phyloP scores from a whole-genome alignment of 2,113 vertebrate genomes.

The Ovibos moschatus region DNA sequence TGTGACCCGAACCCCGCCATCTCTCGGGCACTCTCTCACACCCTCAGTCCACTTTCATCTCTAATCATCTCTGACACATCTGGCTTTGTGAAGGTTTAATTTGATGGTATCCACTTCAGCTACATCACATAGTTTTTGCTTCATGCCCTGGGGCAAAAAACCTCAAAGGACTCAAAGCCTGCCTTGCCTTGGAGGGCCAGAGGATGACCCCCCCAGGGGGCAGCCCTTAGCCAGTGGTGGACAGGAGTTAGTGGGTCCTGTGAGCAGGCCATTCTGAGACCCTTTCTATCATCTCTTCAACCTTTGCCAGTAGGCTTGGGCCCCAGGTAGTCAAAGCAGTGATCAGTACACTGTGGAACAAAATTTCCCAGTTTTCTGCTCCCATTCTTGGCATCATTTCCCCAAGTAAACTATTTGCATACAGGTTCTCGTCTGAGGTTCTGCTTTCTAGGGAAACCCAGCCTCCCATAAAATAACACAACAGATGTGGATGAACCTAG shows the following conservation, averaged over 20 bases:
- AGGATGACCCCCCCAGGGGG: not conserved
- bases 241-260: not conserved
- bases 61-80: not conserved
- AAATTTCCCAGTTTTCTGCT: not conserved
- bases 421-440: not conserved
- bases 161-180: not conserved
- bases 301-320: not conserved
- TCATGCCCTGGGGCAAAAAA: not conserved
- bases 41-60: not conserved
- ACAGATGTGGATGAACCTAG: not conserved
- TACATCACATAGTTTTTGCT: not conserved
- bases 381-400: not conserved
- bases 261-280: not conserved
- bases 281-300: not conserved
- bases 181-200: not conserved
- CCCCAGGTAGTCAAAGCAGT: not conserved
- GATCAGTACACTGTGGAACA: not conserved
- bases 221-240: not conserved
- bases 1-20: not conserved
- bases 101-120: not conserved
- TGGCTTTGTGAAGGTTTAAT: not conserved
- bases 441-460: not conserved
- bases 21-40: not conserved
- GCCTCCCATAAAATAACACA: not conserved
- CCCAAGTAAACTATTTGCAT: not conserved